Evolutionary conservation across 2,888 invertebrate genomes (phyloP).

Genomic region (Conomelus anceps): DNA sequence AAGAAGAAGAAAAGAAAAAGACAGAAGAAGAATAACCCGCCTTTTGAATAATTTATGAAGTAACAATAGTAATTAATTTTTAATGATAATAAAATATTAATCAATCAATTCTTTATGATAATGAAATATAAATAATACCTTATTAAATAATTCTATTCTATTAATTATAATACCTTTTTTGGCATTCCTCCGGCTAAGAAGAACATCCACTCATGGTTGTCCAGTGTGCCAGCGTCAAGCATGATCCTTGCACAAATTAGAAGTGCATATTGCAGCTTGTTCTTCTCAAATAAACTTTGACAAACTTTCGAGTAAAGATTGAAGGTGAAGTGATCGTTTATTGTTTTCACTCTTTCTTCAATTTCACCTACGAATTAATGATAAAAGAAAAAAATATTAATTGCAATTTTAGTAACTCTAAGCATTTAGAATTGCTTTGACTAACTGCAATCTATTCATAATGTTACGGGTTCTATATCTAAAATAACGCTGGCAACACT

Average conservation of each 20-base stretch:
- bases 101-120: too few relatives aligned
- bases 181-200: conserved; percentile 67
- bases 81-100: too few relatives aligned
- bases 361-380: conserved; percentile 14
- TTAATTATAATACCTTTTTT: conserved; percentile 43
- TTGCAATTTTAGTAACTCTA: too few relatives aligned
- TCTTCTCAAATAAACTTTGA: conserved; percentile 80
- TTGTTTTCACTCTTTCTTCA: conserved; percentile 44
- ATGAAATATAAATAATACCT: too few relatives aligned
- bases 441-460: too few relatives aligned
- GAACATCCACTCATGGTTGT: conserved; percentile 63
- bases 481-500: too few relatives aligned
- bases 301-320: conserved; percentile 80
- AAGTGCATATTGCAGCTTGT: conserved; percentile 81
- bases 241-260: conserved; percentile 62
- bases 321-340: conserved; percentile 76
- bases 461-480: too few relatives aligned
- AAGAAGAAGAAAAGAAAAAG: too few relatives aligned
- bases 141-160: not conserved
- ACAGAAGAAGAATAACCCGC: too few relatives aligned
- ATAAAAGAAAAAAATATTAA: not conserved
- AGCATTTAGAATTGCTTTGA: too few relatives aligned
- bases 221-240: conserved; percentile 53
- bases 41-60: too few relatives aligned
- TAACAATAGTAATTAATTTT: too few relatives aligned